These are phyloP conservation scores for Apis florea DNA, from an alignment of 1,140 invertebrate species.

Conservation along the genomic window DNA sequence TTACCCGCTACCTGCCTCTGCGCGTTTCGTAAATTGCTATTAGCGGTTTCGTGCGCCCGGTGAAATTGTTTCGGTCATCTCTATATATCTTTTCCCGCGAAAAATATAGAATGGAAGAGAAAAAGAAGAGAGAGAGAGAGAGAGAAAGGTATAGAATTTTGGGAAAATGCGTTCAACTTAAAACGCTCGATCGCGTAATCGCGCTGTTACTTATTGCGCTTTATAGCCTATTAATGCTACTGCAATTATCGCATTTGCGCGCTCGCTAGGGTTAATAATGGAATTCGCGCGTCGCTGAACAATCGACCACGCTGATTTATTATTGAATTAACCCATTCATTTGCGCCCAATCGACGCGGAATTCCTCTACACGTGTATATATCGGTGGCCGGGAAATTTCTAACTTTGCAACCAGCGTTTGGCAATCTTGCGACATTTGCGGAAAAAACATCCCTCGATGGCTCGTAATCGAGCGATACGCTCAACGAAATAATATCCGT, in stretches of 20 bases:
- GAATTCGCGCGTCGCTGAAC: background rate
- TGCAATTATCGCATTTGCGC: background rate
- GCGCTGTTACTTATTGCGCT: background rate
- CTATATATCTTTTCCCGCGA: background rate
- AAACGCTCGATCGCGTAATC: background rate
- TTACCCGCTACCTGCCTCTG: conserved; percentile 59
- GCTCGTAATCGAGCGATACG: background rate
- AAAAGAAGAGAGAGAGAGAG: no score
- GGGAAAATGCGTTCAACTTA: background rate
- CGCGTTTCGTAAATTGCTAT: conserved; percentile 55
- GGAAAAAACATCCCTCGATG: background rate
- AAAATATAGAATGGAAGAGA: no score
- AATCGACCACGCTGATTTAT: background rate
- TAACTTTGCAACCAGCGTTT: background rate
- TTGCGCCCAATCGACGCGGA: background rate
- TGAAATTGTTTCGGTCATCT: conserved; percentile 35
- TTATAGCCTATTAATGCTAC: background rate
- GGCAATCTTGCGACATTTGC: background rate
- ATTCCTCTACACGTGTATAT: background rate
- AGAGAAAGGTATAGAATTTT: background rate
- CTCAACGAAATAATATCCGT: conserved; percentile 5
- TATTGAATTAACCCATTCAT: conserved; percentile 23
- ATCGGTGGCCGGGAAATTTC: background rate
- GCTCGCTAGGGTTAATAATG: conserved; percentile 4
- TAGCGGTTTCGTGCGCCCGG: conserved; percentile 48